Evolutionary conservation across 2,797 vertebrate genomes (phyloP).

Genomic region (Argentina silus): DNA sequence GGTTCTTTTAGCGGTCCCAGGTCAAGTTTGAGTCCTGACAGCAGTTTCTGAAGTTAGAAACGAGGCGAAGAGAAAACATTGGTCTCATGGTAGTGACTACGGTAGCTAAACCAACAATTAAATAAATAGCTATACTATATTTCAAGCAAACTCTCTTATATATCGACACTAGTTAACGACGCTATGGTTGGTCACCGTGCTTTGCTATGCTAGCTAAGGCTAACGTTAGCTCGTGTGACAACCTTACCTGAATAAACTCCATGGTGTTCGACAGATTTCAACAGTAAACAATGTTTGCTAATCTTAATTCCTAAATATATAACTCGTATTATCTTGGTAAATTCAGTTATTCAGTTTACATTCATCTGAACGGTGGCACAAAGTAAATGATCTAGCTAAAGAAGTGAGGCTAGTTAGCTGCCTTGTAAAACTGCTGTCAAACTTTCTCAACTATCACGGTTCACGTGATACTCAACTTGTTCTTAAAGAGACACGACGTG

Average conservation of each 20-base stretch:
- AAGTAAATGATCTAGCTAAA: not conserved
- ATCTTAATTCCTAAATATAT: not conserved
- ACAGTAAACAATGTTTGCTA: not conserved
- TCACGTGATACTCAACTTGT: not conserved
- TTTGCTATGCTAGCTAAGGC: not conserved
- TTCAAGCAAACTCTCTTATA: no score
- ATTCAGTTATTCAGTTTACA: not conserved
- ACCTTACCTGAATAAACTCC: conserved; percentile 4
- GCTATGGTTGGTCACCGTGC: not conserved
- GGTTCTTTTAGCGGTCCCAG: conserved; percentile 80
- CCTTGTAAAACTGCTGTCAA: not conserved
- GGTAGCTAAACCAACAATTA: not conserved
- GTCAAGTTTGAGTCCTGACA: conserved; percentile 72
- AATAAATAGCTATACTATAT: not conserved
- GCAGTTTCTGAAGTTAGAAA: conserved; percentile 57
- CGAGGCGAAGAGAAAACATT: conserved; percentile 7
- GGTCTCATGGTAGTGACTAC: not conserved
- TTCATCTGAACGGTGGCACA: not conserved
- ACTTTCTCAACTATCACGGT: not conserved
- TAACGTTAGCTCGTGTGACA: not conserved
- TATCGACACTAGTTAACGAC: not conserved
- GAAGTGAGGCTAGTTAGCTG: not conserved
- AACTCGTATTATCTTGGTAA: no score
- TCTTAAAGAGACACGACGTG: not conserved
- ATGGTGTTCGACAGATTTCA: not conserved